Base-by-base conservation (phyloP, 2,797 vertebrate genomes). In the Esox masquinongy region DNA sequence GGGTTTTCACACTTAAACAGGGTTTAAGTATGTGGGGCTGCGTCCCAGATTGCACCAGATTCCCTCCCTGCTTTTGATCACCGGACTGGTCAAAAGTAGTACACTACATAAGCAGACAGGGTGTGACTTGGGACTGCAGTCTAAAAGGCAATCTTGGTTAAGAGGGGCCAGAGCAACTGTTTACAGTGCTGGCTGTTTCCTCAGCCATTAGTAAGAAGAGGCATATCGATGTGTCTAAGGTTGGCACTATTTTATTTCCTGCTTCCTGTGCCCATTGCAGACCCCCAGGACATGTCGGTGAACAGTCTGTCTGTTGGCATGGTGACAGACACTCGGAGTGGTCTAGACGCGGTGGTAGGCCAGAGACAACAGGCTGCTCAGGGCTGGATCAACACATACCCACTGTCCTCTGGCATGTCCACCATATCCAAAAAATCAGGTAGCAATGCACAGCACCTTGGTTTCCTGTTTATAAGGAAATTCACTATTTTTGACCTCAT, bases 381-480 rank as follows among this genome's bases (percentile, higher is more conserved):
- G 81, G 98, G 98, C 36, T 99, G 98, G 98, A 99, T 99, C 91
- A 99, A 99, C 84, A 99, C 97, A 1, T 98, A 98, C 76, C 97
- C 97, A 0, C 92, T 98, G 80, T 98, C 98, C 84, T 99, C 97
- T 1, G 97, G 97, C 88, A 97, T 98, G 95, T 99, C 97, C 22
- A 99, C 97, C 17, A 96, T 99, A 82, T 99, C 98, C 87, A 99
- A 99, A 90, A 99, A 99, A 90, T 99, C 98, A 88, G 97, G 97
- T 99, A 50, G 63, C 61, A 75, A 24, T 11, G 14, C 56, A 36
- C 34, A 36, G 15, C 68, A 56, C n/a, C 7, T 39, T 39, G 36
- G 4, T 5, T 39, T 39, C 2, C 7, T 5, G 36, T 39, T 39
- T 39, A 39, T 39, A 6, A 8, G 2, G 5, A 39, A 39, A 39